Base-by-base conservation (phyloP, 1,140 invertebrate species). In the Medauroidea extradentata region DNA sequence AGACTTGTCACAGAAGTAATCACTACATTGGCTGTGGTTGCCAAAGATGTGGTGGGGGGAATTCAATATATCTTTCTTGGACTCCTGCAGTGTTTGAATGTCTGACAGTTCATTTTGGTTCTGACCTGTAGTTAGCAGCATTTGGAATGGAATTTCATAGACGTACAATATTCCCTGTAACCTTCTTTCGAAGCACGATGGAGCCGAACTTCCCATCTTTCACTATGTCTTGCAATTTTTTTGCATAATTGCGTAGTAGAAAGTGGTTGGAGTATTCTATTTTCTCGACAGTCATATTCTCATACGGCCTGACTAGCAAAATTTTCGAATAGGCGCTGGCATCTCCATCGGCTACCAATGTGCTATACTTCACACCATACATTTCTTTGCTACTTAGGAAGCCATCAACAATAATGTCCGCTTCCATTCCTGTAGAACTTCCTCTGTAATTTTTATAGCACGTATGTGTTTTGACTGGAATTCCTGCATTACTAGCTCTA, bases 1-100 rank as follows among this genome's bases (percentile, higher is more conserved):
- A 49, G 58, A 23, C 29, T 44, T 56, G 43, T 50, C 55, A 57
- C 67, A 71, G 53, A 63, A 67, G 39, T 67, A 67, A 18, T 57
- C 53, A 51, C 57, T 39, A 44, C 69, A 73, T 23, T 57, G 54
- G 41, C 38, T 63, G 44, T 76, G 69, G 13, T 75, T 65, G n/a
- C 70, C 74, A 67, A 75, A 75, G 13, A 72, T 63, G 46, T 75
- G 72, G 24, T 21, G 59, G 2, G 66, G 60, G 24, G 66, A 54
- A 60, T 73, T 72, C 29, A 65, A 3, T 2, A 73, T 67, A 29
- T 69, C 69, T 43, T 51, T 46, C 39, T 65, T 53, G 14, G 72
- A 58, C 14, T 44, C 38, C 50, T 58, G 53, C 29, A 50, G 55
- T 49, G 60, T 63, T 57, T 4, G 18, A 16, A 3, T 9, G 25